These are phyloP conservation scores for Maconellicoccus hirsutus DNA, from an alignment of 1,140 invertebrate species.

Conservation along the genomic window DNA sequence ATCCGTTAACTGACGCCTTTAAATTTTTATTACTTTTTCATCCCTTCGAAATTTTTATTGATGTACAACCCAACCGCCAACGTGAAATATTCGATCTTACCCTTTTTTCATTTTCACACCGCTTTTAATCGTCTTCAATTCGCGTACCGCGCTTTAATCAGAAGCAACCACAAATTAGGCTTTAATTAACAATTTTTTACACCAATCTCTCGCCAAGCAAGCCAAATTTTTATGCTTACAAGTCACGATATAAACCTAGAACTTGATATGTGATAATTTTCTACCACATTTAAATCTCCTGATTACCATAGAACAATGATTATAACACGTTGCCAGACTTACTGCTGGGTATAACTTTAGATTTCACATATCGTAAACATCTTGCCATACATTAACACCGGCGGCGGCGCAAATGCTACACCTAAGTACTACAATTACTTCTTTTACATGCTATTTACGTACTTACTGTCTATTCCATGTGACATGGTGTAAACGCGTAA, in stretches of 20 bases:
- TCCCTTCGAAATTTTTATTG: no score
- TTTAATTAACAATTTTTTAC: conserved; percentile 2
- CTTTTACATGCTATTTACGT: no score
- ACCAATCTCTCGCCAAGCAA: neutral
- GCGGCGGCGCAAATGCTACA: no score
- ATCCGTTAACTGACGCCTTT: conserved; percentile 7
- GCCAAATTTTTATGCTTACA: neutral
- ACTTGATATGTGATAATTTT: neutral
- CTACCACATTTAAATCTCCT: neutral
- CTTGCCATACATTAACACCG: no score
- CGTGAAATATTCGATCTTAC: neutral
- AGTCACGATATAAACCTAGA: neutral
- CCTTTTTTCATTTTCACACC: neutral
- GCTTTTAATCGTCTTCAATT: neutral
- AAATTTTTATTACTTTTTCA: conserved; percentile 7
- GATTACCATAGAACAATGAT: neutral
- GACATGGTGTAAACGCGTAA: no score
- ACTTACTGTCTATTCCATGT: no score
- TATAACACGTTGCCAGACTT: neutral
- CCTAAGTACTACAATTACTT: no score
- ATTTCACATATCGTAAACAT: no score
- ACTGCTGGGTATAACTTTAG: no score
- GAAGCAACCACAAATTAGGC: neutral
- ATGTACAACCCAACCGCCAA: neutral
- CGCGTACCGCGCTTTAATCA: neutral